phyloP scores from a whole-genome alignment of 2,888 invertebrate species.

The Caenorhabditis imperialis region DNA sequence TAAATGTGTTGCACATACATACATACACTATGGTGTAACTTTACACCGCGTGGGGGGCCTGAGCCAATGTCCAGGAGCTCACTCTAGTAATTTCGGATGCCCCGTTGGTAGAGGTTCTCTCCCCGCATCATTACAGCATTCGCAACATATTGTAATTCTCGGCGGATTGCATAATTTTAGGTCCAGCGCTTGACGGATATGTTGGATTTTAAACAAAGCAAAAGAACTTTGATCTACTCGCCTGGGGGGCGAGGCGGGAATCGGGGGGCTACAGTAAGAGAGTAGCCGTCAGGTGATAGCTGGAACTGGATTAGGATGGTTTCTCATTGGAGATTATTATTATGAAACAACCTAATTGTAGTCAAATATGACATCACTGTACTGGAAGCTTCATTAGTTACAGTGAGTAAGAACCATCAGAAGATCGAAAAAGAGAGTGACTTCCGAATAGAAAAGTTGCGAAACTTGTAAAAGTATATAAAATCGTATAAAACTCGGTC shows the following conservation, averaged over 20 bases:
- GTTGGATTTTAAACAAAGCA: too few relatives aligned
- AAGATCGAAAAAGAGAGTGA: too few relatives aligned
- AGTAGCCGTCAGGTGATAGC: slow-evolving; percentile 9
- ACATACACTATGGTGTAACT: slow-evolving; percentile 54
- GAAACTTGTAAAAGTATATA: too few relatives aligned
- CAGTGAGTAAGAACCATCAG: too few relatives aligned
- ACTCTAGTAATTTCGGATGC: slow-evolving; percentile 37
- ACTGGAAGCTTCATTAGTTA: too few relatives aligned
- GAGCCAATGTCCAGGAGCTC: slow-evolving; percentile 53
- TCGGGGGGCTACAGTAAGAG: background rate
- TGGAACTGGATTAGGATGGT: slow-evolving; percentile 7
- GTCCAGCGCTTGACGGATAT: too few relatives aligned
- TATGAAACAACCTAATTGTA: background rate
- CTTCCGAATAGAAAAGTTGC: too few relatives aligned
- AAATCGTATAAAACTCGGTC: too few relatives aligned
- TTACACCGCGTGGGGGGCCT: slow-evolving; percentile 39
- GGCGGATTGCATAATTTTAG: slow-evolving; percentile 48
- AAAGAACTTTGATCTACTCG: slow-evolving; percentile 16
- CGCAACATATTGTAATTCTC: slow-evolving; percentile 49
- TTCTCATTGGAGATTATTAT: slow-evolving; percentile 24
- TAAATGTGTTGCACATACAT: slow-evolving; percentile 54
- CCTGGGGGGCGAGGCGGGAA: slow-evolving; percentile 15
- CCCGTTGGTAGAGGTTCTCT: background rate
- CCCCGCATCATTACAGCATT: slow-evolving; percentile 39
- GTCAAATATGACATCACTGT: too few relatives aligned